Evolutionary conservation across 2,797 vertebrate species (phyloP).

Genomic region (Spinus pinus): DNA sequence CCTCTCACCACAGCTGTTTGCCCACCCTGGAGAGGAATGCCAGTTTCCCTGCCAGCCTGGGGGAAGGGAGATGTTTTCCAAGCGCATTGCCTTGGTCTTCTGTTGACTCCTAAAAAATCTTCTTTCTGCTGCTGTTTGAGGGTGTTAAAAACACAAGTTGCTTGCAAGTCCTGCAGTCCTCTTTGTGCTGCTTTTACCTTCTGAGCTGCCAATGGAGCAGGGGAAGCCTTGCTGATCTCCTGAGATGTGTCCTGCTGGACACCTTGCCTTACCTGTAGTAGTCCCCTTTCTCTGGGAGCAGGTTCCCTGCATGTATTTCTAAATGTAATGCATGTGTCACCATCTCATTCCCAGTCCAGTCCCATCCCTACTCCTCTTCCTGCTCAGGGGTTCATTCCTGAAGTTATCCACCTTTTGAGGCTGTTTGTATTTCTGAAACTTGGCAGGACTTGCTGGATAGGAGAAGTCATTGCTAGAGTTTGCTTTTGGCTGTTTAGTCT

Average conservation of each 20-base stretch:
- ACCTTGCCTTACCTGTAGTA: neutral
- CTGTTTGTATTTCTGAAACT: neutral
- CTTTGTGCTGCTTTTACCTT: neutral
- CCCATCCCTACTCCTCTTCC: neutral
- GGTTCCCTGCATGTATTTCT: neutral
- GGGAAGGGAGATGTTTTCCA: neutral
- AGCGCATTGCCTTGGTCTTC: neutral
- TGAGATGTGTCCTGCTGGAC: neutral
- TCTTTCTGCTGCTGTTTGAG: neutral
- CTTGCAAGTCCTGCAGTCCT: neutral
- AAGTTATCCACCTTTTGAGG: neutral
- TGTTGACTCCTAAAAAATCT: neutral
- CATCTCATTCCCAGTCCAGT: neutral
- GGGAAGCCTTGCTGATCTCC: neutral
- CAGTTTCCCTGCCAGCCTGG: neutral
- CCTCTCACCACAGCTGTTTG: conserved; percentile 27
- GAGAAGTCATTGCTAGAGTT: neutral
- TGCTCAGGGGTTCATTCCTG: neutral
- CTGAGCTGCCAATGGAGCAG: neutral
- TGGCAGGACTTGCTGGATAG: neutral
- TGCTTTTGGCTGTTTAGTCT: neutral
- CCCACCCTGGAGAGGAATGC: conserved; percentile 23
- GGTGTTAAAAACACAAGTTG: neutral
- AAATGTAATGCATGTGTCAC: neutral
- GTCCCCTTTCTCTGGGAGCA: neutral